Evolutionary conservation across 23 tunicate species (phyloP), one percentile per base, ranked within the genome.

Genomic region (Clavelina lepadiformis): DNA sequence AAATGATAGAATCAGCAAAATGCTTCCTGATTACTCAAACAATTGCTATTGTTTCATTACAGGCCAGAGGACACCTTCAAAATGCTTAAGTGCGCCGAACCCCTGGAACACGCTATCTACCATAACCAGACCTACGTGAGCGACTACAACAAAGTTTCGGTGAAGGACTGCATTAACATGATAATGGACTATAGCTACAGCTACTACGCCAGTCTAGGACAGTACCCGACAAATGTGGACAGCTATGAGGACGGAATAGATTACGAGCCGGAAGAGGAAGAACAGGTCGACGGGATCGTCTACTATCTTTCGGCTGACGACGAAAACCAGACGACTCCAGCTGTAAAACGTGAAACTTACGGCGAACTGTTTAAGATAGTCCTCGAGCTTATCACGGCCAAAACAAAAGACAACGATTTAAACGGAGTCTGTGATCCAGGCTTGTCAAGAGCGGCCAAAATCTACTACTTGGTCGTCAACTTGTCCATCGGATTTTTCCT

Each of bases 401-500:
- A 38, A 18, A 25, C 20, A 11, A 38, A 51, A 7, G n/a, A 56
- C 37, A 7, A 23, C 24, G 74, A 61, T 35, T 26, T 67, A 35
- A 61, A 78, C 30, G 56, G 27, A 3, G 61, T 63, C n/a, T 86
- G 95, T 36, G 78, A 77, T 47, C 85, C 95, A 1, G 34, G 35
- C 1, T 46, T 86, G 22, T 30, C 71, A 20, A 44, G 50, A 1
- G 56, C 33, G 7, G 89, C 89, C 3, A 75, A 34, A 23, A 63
- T 81, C 49, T 89, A 89, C 38, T 51, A 75, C 45, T 54, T 89
- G 37, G 61, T 70, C 20, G 71, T 83, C 28, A 75, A 89, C 63
- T 27, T 89, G 34, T 79, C 71, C 24, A 45, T 89, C 1, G 97
- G 97, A 30, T 89, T 89, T 66, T 81, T 89, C 70, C 7, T 89